phyloP scores from a whole-genome alignment of 2,888 invertebrate species.

The Unio delphinus region DNA sequence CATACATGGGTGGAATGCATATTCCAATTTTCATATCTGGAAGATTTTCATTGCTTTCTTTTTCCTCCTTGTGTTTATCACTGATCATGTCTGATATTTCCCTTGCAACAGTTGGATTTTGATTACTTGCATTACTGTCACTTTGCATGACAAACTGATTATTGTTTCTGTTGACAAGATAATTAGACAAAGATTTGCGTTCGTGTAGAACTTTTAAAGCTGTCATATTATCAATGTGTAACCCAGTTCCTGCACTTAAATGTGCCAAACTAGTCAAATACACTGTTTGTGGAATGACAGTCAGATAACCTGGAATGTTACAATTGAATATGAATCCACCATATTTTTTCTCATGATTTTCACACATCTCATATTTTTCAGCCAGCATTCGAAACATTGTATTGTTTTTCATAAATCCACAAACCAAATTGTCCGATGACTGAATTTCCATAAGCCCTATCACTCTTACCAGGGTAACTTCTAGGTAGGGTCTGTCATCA shows the following conservation, averaged over 20 bases:
- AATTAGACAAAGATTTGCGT: no score
- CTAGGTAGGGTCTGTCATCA: conserved; percentile 40
- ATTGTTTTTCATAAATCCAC: conserved; percentile 33
- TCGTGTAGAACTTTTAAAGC: not conserved
- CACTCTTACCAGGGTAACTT: conserved; percentile 31
- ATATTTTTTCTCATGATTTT: conserved; percentile 66
- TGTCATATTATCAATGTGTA: conserved; percentile 1
- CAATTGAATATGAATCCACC: conserved; percentile 68
- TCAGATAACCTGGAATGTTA: conserved; percentile 43
- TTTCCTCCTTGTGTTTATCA: not conserved
- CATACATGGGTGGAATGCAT: conserved; percentile 68
- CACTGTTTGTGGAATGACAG: conserved; percentile 19
- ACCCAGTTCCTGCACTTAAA: conserved; percentile 1
- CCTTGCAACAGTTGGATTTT: not conserved
- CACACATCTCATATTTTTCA: conserved; percentile 64
- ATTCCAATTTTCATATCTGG: conserved; percentile 44
- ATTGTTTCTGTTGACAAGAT: no score
- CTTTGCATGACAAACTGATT: no score
- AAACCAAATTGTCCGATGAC: conserved; percentile 35
- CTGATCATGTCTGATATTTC: not conserved
- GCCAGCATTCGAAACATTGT: conserved; percentile 29
- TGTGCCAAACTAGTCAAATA: conserved; percentile 19
- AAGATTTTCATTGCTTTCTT: not conserved
- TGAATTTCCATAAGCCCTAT: conserved; percentile 39
- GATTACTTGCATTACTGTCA: no score